These are phyloP conservation scores for Porphyrio hochstetteri DNA, from an alignment of 2,113 vertebrate genomes.

Conservation along the genomic window DNA sequence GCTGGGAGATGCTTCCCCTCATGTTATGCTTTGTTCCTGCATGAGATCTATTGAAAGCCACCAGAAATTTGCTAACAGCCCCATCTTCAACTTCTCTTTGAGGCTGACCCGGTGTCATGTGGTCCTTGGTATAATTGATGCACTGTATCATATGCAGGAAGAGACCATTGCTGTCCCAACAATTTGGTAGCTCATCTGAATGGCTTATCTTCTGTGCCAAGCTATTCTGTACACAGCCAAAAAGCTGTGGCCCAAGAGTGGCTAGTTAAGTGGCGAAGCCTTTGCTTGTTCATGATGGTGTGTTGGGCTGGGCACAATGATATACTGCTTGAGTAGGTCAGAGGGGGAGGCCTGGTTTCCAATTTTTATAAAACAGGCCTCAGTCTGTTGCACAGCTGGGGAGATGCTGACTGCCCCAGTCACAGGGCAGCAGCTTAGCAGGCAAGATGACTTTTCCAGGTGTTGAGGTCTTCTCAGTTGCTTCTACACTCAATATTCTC, in stretches of 20 bases:
- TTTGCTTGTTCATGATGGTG: neutral
- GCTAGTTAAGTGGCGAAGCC: neutral
- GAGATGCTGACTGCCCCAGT: neutral
- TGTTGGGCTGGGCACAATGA: neutral
- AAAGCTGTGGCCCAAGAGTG: neutral
- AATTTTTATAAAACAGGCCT: neutral
- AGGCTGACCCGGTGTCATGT: neutral
- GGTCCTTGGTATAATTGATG: neutral
- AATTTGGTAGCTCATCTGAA: neutral
- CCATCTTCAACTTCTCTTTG: neutral
- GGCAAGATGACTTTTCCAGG: neutral
- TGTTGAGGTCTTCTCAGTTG: neutral
- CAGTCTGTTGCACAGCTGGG: too few species aligned
- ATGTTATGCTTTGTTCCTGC: neutral
- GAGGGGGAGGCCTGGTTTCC: neutral
- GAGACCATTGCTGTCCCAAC: neutral
- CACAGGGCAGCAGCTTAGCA: neutral
- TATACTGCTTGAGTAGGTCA: accelerated
- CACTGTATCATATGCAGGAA: neutral
- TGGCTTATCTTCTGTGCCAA: neutral
- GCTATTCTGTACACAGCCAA: neutral
- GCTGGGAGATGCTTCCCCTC: neutral
- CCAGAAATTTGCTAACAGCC: neutral
- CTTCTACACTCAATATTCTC: neutral
- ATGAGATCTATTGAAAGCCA: neutral